Base-by-base conservation (phyloP, 2,888 invertebrate species). In the Eupithecia centaureata region DNA sequence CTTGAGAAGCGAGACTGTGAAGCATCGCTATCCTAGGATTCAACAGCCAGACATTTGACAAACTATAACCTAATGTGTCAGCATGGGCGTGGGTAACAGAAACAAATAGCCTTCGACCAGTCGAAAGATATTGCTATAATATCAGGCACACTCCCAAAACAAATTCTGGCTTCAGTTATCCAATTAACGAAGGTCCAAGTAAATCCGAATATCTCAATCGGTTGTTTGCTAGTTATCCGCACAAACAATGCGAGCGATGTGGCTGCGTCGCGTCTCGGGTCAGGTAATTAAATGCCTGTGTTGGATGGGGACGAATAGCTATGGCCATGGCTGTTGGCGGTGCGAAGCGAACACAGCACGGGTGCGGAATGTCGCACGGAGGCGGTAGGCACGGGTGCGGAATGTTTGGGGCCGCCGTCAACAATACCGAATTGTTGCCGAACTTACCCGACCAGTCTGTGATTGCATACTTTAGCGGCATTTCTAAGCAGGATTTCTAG, bases 221-320 rank as follows among this genome's bases (percentile, higher is more conserved):
- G 77, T 74, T 79, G 85, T 86, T 82, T 78, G 79, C 76, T 85
- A 88, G 85, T 85, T 86, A 89, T 89, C 85, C 76, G 84, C 85
- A 80, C 76, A 77, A 89, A 87, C 86, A 88, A 93, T 91, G 85
- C 82, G 78, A 81, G 83, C 80, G 80, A 92, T 92, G 86, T 82
- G 84, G 47, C 52, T 51, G 38, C 78, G 76, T 80, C 77, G 83
- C 79, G 80, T 82, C 82, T 83, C 80, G 80, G 79, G 63, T 57
- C 88, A 91, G 89, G 87, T 93, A 93, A 93, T 92, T 93, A 93
- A 92, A 93, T 93, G 89, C 91, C 92, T 59, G 60, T 88, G 82
- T 83, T 82, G 79, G 76, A 81, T 79, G 82, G 83, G 79, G 86
- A 84, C 79, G 79, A 57, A 57, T 57, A 57, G 57, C 66, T 86